Conservation (phyloP, 2,888 invertebrate species). For the Eupeodes luniger region DNA sequence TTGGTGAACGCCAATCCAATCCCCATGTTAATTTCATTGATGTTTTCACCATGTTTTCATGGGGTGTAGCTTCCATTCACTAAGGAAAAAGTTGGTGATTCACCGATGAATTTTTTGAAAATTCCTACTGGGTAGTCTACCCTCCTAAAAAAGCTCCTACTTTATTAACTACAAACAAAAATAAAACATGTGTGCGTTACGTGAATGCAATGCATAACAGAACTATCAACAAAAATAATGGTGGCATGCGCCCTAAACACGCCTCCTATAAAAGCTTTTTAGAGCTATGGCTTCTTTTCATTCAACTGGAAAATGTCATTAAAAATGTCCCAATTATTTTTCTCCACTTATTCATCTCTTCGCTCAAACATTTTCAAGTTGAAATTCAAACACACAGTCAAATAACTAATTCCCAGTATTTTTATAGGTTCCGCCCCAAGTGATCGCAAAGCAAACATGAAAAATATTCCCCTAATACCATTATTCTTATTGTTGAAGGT, state of each 20-base stretch:
- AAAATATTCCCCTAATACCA: conserved; percentile 46
- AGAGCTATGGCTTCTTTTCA: conserved; percentile 1
- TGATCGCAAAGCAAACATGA: conserved; percentile 67
- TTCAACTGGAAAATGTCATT: conserved; percentile 7
- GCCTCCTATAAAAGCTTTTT: conserved; percentile 70
- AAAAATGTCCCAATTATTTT: conserved; percentile 2
- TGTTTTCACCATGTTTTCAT: no score
- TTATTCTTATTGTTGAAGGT: neutral
- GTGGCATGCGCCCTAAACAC: conserved; percentile 75
- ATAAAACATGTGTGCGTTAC: neutral
- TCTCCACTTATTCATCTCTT: neutral
- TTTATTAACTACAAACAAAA: neutral
- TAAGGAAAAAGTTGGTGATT: no score
- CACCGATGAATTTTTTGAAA: no score
- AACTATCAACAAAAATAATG: conserved; percentile 44
- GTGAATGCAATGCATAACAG: conserved; percentile 37
- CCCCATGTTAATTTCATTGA: no score
- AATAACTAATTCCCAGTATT: conserved; percentile 63
- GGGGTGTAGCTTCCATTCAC: no score
- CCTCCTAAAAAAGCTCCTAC: conserved; percentile 55
- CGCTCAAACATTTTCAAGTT: neutral
- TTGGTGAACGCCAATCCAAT: no score
- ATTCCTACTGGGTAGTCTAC: neutral
- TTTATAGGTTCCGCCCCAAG: conserved; percentile 62
- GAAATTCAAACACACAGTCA: neutral